Evolutionary conservation across 1,140 invertebrate species (phyloP).

Genomic region (Trinorchestia longiramus): DNA sequence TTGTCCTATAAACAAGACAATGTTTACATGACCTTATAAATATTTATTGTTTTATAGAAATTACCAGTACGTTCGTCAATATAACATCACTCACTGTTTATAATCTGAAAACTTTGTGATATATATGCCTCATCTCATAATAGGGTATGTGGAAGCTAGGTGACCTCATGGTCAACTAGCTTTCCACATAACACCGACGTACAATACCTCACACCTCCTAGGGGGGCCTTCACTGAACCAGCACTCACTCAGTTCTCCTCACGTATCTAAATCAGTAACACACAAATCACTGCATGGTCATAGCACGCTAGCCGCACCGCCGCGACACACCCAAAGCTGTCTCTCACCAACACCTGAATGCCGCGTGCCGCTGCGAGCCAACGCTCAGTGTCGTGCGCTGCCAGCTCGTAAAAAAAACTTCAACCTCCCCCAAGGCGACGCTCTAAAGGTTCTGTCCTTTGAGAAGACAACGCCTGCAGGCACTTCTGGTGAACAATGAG

Average conservation of each 20-base stretch:
- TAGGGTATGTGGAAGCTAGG: too few relatives aligned
- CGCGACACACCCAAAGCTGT: not conserved
- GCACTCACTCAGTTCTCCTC: not conserved
- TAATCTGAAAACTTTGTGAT: not conserved
- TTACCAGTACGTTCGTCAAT: not conserved
- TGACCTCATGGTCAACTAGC: too few relatives aligned
- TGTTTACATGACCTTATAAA: not conserved
- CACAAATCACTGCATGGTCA: not conserved
- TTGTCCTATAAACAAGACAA: not conserved
- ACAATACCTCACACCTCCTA: not conserved
- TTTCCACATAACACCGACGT: not conserved
- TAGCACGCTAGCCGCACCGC: not conserved
- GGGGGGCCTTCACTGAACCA: not conserved
- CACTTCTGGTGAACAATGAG: not conserved
- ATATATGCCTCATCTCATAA: not conserved
- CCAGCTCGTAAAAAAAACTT: not conserved
- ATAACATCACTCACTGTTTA: not conserved
- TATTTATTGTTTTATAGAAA: not conserved
- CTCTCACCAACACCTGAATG: not conserved
- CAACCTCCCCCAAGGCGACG: not conserved
- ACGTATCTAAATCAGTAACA: not conserved
- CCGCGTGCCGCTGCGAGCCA: not conserved
- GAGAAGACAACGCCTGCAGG: not conserved
- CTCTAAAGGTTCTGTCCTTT: not conserved
- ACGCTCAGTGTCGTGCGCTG: not conserved